Conservation (phyloP, 2,113 vertebrate genomes). For the Riparia riparia region DNA sequence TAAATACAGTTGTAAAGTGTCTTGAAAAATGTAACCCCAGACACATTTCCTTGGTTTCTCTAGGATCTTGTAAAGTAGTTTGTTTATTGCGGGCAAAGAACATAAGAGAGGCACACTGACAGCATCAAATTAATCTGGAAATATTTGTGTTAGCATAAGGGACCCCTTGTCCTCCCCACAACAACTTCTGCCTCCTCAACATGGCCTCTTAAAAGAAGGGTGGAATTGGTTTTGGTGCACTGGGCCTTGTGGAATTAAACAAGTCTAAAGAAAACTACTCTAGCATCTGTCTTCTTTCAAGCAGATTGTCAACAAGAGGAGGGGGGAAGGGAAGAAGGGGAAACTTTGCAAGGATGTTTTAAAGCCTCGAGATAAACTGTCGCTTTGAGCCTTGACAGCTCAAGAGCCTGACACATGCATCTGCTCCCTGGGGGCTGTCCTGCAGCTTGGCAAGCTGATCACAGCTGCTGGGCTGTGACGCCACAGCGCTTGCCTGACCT, state of each 20-base stretch:
- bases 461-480: slow-evolving; percentile 77
- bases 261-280: slow-evolving; percentile 80
- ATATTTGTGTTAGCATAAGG: slow-evolving; percentile 63
- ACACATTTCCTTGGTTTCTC: slow-evolving; percentile 33
- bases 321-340: slow-evolving; percentile 20
- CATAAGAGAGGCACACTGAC: background rate
- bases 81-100: slow-evolving; percentile 52
- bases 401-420: slow-evolving; percentile 71
- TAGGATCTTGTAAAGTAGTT: slow-evolving; percentile 48
- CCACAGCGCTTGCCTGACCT: slow-evolving; percentile 78
- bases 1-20: slow-evolving; percentile 45
- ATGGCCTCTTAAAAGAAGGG: slow-evolving; percentile 61
- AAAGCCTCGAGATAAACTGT: slow-evolving; percentile 79
- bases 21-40: slow-evolving; percentile 47
- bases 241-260: slow-evolving; percentile 74
- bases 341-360: slow-evolving; percentile 72
- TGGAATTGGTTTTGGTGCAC: slow-evolving; percentile 68
- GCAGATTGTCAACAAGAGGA: slow-evolving; percentile 76
- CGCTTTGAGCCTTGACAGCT: slow-evolving; percentile 78
- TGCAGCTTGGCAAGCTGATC: slow-evolving; percentile 65
- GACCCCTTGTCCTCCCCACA: background rate
- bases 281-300: slow-evolving; percentile 84
- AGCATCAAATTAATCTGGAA: slow-evolving; percentile 43
- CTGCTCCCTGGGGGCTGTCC: slow-evolving; percentile 57
- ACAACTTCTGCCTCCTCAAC: slow-evolving; percentile 22